Base-by-base conservation (phyloP, 1,140 invertebrate species). In the Brachionus manjavacas region DNA sequence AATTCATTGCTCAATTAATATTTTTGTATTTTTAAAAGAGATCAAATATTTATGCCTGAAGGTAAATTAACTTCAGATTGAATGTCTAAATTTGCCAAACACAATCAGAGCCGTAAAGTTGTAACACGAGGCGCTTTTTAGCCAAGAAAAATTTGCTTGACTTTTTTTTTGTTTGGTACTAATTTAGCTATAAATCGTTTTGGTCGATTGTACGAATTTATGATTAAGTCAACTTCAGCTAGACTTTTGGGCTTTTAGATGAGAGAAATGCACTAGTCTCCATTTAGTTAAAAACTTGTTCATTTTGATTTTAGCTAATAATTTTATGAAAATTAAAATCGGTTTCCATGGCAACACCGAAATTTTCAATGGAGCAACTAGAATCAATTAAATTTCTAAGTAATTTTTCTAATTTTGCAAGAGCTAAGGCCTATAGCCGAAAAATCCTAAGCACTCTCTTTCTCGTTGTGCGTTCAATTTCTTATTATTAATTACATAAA, bases 341-440 rank as follows among this genome's bases (percentile, higher is more conserved):
- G 8, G 68, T 72, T 72, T 16, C 68, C 68, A 72, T 72, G 35
- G 35, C 35, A 72, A 72, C 35, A 11, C n/a, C 43, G 0, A 72
- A 72, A 72, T 20, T 39, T 39, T 39, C 39, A 31, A 68, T n/a
- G n/a, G 31, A 68, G 23, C 16, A 68, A 68, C 25, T 41, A 72
- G 68, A 72, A 72, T 72, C 39, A 72, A 72, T 41, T 72, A 35
- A 72, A 72, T 72, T 39, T 72, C 68, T 72, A 72, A 72, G 68
- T 72, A 41, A 72, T 72, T 72, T 72, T 72, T 35, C 43, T 41
- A 68, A 31, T 68, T 68, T 68, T 68, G 6, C 25, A 68, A 31
- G 66, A 72, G 35, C 68, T 39, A n/a, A 72, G 39, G 39, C 31
- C 12, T 39, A 41, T 41, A 20, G 12, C 31, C 11, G 11, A 72